Conservation (phyloP, 2,113 vertebrate genomes). For the Lonchura striata region DNA sequence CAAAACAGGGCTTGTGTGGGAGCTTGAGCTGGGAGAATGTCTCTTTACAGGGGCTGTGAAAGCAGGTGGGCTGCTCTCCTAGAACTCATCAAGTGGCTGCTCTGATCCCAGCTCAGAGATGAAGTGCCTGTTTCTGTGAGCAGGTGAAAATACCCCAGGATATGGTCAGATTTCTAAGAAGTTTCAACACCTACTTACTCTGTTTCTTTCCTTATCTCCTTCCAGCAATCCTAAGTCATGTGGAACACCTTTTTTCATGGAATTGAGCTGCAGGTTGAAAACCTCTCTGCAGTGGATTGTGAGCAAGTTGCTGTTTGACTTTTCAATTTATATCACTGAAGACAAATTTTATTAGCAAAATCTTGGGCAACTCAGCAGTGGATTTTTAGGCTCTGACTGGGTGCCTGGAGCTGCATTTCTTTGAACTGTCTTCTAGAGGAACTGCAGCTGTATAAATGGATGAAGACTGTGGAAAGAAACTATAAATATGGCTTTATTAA, state of each 20-base stretch:
- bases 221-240: neutral
- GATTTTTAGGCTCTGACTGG: constrained; percentile 47
- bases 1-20: neutral
- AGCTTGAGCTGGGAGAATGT: neutral
- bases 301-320: constrained; percentile 35
- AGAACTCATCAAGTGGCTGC: neutral
- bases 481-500: constrained; percentile 58
- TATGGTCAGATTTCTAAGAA: neutral
- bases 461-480: constrained; percentile 54
- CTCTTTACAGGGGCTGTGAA: neutral
- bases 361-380: constrained; percentile 23
- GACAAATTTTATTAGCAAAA: constrained; percentile 46
- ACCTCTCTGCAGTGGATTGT: neutral
- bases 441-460: constrained; percentile 59
- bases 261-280: neutral
- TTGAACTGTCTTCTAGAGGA: constrained; percentile 55
- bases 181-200: neutral
- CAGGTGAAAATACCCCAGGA: neutral
- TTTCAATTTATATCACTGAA: constrained; percentile 18
- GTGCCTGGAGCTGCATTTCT: constrained; percentile 52
- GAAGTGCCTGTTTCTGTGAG: neutral
- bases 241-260: neutral
- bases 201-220: neutral
- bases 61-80: neutral
- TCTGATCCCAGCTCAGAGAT: neutral